A percentile compares a stretch with the other conserved stretches of the same genome.
Evolutionary conservation across 2,113 vertebrate genomes (phyloP).

Genomic region (Pollachius pollachius): DNA sequence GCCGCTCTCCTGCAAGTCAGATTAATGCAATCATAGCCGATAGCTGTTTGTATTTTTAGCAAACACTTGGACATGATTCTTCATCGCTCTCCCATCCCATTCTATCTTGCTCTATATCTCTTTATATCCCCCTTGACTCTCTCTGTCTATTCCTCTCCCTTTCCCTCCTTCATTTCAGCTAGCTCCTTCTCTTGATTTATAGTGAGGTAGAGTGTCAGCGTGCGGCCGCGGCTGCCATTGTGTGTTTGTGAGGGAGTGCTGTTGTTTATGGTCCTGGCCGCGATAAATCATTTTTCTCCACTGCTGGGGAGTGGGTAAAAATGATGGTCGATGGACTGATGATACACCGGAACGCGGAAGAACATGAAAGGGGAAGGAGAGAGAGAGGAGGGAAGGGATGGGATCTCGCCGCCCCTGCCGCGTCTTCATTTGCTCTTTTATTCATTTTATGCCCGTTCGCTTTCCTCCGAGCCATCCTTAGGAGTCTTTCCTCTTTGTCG

Average conservation of each 20-base stretch:
- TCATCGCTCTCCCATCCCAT: conserved; percentile 65
- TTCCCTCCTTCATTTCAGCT: conserved; percentile 48
- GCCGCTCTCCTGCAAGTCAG: conserved; percentile 11
- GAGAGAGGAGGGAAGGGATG: conserved; percentile 32
- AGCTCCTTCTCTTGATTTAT: conserved; percentile 83
- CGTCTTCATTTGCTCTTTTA: conserved; percentile 5
- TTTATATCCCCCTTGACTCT: conserved; percentile 55
- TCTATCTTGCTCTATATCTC: conserved; percentile 59
- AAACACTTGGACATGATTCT: conserved; percentile 61
- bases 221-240: conserved; percentile 83
- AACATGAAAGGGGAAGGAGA: conserved; percentile 37
- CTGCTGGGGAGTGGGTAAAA: conserved; percentile 59
- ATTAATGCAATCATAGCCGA: conserved; percentile 62
- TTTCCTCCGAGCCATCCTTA: no score
- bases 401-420: conserved; percentile 5
- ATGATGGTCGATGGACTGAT: conserved; percentile 82
- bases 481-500: not conserved
- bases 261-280: conserved; percentile 88
- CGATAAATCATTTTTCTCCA: conserved; percentile 86
- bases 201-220: conserved; percentile 89
- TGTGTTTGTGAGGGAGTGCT: conserved; percentile 87
- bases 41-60: conserved; percentile 73
- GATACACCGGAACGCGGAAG: conserved; percentile 75
- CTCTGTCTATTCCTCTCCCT: conserved; percentile 42
- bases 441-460: not conserved